A percentile compares a stretch with the other conserved stretches of the same genome.
These are phyloP conservation scores for Fragum sueziense DNA, from an alignment of 2,888 invertebrate species.

Conservation along the genomic window DNA sequence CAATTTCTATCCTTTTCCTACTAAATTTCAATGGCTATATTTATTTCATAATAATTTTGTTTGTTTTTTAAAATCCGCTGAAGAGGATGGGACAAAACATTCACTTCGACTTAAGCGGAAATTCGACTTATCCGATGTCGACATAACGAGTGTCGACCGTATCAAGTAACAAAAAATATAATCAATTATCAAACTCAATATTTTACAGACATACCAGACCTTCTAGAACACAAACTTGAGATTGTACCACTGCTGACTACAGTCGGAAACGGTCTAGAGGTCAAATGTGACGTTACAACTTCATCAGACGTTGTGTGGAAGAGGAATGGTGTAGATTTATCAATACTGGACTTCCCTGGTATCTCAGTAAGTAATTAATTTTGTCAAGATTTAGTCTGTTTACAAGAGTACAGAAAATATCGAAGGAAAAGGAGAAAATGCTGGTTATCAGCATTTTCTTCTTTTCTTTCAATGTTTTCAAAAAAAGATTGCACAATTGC, in stretches of 20 bases:
- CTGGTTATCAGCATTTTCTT: neutral
- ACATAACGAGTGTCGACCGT: too few species aligned
- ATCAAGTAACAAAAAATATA: too few species aligned
- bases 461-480: neutral
- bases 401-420: neutral
- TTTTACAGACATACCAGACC: slow-evolving; percentile 87
- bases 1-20: too few species aligned
- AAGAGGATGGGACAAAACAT: too few species aligned
- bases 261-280: slow-evolving; percentile 90
- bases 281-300: slow-evolving; percentile 87
- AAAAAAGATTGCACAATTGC: neutral
- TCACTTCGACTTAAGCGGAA: too few species aligned
- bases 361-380: slow-evolving; percentile 81
- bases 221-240: slow-evolving; percentile 88
- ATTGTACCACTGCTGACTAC: slow-evolving; percentile 87
- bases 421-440: neutral
- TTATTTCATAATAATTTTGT: too few species aligned
- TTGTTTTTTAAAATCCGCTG: too few species aligned
- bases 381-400: neutral
- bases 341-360: slow-evolving; percentile 85
- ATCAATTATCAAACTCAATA: too few species aligned
- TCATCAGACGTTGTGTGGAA: slow-evolving; percentile 86
- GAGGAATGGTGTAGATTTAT: slow-evolving; percentile 87
- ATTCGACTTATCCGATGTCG: too few species aligned
- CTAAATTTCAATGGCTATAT: too few species aligned